These are phyloP conservation scores for Lophius piscatorius DNA, from an alignment of 2,113 vertebrate species.

Conservation along the genomic window DNA sequence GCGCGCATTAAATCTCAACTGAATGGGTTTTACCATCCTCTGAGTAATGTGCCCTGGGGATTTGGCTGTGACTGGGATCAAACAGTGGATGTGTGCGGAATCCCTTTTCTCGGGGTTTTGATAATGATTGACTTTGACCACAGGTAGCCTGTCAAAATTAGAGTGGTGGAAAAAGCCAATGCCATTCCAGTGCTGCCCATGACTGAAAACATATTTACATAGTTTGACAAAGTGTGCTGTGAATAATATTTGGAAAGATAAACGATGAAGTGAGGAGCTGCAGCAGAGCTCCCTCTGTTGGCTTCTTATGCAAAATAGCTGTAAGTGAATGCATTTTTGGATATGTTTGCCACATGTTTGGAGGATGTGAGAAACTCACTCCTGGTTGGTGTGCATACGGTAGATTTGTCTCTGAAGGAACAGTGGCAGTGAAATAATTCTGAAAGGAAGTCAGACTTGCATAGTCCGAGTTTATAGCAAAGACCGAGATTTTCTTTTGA, in stretches of 20 bases:
- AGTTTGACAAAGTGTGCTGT: conserved; percentile 48
- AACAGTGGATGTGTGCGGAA: conserved; percentile 60
- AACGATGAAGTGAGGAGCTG: conserved; percentile 31
- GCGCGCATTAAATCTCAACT: conserved; percentile 69
- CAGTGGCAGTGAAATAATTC: conserved; percentile 31
- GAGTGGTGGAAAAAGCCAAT: conserved; percentile 13
- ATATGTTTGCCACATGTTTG: neutral
- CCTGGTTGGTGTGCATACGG: neutral
- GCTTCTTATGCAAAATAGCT: neutral
- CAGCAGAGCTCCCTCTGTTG: conserved; percentile 2
- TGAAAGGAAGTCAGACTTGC: conserved; percentile 48
- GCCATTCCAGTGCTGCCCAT: conserved; percentile 43
- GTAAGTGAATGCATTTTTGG: neutral
- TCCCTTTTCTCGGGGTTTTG: conserved; percentile 27
- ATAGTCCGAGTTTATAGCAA: neutral
- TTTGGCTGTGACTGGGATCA: conserved; percentile 51
- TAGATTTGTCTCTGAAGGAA: conserved; percentile 30
- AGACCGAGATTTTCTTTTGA: neutral
- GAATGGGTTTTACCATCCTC: conserved; percentile 69
- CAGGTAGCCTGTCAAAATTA: conserved; percentile 38
- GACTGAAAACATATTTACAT: conserved; percentile 65
- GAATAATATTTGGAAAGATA: conserved; percentile 49
- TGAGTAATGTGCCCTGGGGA: conserved; percentile 47
- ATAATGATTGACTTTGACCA: conserved; percentile 43
- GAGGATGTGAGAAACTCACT: neutral